Evolutionary conservation across 2,113 vertebrate species (phyloP).

Genomic region (Chionomys nivalis): DNA sequence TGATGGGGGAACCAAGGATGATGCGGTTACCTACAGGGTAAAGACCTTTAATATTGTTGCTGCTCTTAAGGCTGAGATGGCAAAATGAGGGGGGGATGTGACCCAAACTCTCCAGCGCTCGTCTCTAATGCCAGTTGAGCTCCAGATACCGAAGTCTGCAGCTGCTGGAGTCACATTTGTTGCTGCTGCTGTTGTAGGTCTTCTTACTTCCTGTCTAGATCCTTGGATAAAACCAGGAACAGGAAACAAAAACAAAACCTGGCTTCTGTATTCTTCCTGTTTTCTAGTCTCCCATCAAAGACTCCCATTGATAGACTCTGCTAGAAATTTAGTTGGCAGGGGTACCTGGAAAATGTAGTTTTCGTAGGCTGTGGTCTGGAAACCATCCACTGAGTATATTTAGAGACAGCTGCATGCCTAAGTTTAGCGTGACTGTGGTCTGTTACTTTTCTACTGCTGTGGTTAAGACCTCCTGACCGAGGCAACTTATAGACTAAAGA

Average conservation of each 20-base stretch:
- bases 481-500: background rate
- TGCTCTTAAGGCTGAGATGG: background rate
- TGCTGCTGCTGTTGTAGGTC: background rate
- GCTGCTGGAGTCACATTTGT: background rate
- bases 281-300: background rate
- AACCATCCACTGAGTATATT: background rate
- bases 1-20: background rate
- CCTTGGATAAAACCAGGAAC: background rate
- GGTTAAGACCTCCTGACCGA: background rate
- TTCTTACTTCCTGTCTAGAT: background rate
- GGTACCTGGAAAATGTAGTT: background rate
- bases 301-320: background rate
- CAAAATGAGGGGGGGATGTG: background rate
- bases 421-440: background rate
- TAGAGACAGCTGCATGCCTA: background rate
- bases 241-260: background rate
- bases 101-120: too few relatives aligned
- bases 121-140: too few relatives aligned
- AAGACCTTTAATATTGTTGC: background rate
- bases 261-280: background rate
- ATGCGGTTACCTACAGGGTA: background rate
- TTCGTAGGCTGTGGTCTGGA: background rate
- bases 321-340: background rate
- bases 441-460: background rate
- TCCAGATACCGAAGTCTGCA: background rate